A percentile compares a stretch with the other conserved stretches of the same genome.
These are phyloP conservation scores for Odontomachus brunneus DNA, from an alignment of 1,140 invertebrate genomes.

Conservation along the genomic window DNA sequence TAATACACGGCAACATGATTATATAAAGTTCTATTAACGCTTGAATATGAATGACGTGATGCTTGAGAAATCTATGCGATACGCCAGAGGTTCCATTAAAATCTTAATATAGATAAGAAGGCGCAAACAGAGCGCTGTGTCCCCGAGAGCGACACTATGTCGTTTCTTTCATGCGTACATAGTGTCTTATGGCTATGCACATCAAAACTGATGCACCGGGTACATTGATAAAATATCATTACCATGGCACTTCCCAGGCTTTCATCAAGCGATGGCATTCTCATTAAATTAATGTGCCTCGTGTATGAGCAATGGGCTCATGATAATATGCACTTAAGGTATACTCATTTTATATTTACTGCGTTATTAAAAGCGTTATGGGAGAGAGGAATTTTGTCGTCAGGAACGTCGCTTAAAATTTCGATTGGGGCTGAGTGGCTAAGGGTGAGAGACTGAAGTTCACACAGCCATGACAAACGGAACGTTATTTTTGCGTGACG, in stretches of 20 bases:
- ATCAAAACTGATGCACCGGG: slow-evolving; percentile 13
- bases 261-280: slow-evolving; percentile 48
- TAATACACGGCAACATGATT: no score
- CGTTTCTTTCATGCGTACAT: background rate
- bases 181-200: background rate
- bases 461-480: no score
- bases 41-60: no score
- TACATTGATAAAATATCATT: slow-evolving; percentile 40
- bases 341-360: slow-evolving; percentile 20
- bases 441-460: no score
- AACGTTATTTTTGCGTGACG: no score
- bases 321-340: slow-evolving; percentile 40
- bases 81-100: no score
- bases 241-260: slow-evolving; percentile 32
- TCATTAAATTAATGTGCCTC: slow-evolving; percentile 48
- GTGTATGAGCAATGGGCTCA: slow-evolving; percentile 28
- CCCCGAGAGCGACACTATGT: background rate
- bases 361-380: slow-evolving; percentile 13
- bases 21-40: no score
- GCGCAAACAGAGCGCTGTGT: background rate
- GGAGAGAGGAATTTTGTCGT: background rate
- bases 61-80: no score
- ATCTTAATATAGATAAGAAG: no score
- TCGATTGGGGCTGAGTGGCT: background rate
- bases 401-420: background rate